These are phyloP conservation scores for Chrysodeixis includens DNA, from an alignment of 2,888 invertebrate genomes.

Conservation along the genomic window DNA sequence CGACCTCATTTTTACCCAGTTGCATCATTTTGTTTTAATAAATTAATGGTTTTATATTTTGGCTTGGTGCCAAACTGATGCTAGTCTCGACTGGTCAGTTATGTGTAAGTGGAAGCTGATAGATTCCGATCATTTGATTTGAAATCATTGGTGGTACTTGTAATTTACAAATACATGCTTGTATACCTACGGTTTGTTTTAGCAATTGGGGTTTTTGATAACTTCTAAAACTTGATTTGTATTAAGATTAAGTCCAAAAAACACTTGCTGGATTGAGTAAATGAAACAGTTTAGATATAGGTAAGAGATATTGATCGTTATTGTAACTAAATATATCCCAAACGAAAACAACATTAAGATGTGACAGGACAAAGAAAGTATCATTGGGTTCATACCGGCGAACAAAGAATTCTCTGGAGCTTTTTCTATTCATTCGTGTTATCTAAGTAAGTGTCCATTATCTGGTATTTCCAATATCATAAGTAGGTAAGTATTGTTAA, in stretches of 20 bases:
- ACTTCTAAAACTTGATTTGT: not conserved
- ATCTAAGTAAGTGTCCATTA: not conserved
- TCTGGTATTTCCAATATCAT: not conserved
- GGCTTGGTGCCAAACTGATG: slow-evolving; percentile 73
- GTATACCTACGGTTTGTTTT: not conserved
- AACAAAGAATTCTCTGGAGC: slow-evolving; percentile 12
- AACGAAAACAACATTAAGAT: not conserved
- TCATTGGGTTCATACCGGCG: not conserved
- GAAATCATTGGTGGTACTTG: slow-evolving; percentile 34
- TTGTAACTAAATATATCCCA: too few species aligned
- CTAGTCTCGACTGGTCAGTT: slow-evolving; percentile 34
- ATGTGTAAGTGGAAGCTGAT: slow-evolving; percentile 45
- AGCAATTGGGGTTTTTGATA: not conserved
- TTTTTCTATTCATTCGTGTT: slow-evolving; percentile 9
- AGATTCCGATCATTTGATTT: slow-evolving; percentile 53
- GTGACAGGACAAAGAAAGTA: not conserved
- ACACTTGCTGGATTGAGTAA: too few species aligned
- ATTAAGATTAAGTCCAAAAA: too few species aligned
- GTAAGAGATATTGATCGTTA: too few species aligned
- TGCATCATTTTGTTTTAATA: slow-evolving; percentile 71
- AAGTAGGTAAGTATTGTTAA: not conserved
- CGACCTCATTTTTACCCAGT: slow-evolving; percentile 62
- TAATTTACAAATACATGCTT: slow-evolving; percentile 19
- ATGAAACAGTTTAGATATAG: too few species aligned
- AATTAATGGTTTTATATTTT: slow-evolving; percentile 70